Evolutionary conservation across 2,113 vertebrate genomes (phyloP).

Genomic region (Aleadryas rufinucha): DNA sequence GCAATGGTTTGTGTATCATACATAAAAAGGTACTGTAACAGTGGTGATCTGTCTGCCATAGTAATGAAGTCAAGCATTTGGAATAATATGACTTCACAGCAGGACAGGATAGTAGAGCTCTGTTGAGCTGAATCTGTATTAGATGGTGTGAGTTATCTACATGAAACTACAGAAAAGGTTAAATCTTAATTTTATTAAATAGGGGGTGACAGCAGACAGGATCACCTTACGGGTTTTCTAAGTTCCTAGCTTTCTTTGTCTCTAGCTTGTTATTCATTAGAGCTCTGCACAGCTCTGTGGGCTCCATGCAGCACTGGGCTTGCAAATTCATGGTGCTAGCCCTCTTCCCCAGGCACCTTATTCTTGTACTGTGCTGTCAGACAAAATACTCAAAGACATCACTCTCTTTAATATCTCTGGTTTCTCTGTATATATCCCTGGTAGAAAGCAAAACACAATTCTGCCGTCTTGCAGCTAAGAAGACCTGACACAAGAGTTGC

Average conservation of each 20-base stretch:
- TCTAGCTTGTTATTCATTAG: not conserved
- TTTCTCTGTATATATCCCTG: not conserved
- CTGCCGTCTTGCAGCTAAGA: not conserved
- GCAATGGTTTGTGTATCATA: not conserved
- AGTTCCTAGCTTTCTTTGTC: not conserved
- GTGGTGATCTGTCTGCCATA: not conserved
- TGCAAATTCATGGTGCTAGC: not conserved
- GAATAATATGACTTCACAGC: constrained; percentile 20
- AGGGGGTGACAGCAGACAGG: not conserved
- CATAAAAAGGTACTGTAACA: not conserved
- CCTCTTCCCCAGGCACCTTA: not conserved
- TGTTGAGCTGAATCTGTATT: constrained; percentile 10
- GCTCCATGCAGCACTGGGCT: not conserved
- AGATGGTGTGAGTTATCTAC: not conserved
- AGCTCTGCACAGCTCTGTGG: not conserved
- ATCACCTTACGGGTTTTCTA: not conserved
- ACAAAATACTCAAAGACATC: accelerated
- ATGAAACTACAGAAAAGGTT: constrained; percentile 18
- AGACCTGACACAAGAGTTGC: not conserved
- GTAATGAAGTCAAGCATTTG: constrained; percentile 17
- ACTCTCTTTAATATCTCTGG: not conserved
- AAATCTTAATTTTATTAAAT: constrained; percentile 54
- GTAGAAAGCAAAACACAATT: not conserved
- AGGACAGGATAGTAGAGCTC: not conserved
- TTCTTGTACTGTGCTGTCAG: not conserved